phyloP scores from a whole-genome alignment of 1,140 invertebrate species.

The Trachymyrmex septentrionalis region DNA sequence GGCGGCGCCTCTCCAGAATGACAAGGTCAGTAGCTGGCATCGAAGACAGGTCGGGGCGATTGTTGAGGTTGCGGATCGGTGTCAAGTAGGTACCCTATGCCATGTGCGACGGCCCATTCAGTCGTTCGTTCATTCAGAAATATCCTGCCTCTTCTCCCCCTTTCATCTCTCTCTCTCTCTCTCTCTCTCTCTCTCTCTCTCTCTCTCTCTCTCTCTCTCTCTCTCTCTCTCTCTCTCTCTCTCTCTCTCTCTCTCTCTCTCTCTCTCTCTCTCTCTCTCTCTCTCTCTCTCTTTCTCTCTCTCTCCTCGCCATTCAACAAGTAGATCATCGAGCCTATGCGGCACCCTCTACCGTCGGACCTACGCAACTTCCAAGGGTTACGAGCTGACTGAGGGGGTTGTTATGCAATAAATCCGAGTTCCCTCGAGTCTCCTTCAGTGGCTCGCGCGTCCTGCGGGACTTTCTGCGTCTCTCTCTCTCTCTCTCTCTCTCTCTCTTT shows the following conservation, averaged over 20 bases:
- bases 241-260: constrained; percentile 22
- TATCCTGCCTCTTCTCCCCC: constrained; percentile 73
- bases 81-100: constrained; percentile 79
- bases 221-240: constrained; percentile 68
- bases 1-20: constrained; percentile 28
- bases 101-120: constrained; percentile 78
- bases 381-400: constrained; percentile 75
- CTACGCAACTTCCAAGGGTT: constrained; percentile 79
- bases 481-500: constrained; percentile 18
- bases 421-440: constrained; percentile 74
- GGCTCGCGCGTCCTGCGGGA: constrained; percentile 64
- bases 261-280: constrained; percentile 47
- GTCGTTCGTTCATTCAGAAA: constrained; percentile 79
- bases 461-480: constrained; percentile 25
- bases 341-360: constrained; percentile 77
- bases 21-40: constrained; percentile 57
- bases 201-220: constrained; percentile 56
- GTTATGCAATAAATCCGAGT: constrained; percentile 77
- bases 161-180: constrained; percentile 30
- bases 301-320: constrained; percentile 77
- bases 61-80: constrained; percentile 78
- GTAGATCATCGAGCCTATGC: constrained; percentile 80
- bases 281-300: constrained; percentile 52
- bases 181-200: constrained; percentile 43
- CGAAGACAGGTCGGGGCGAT: constrained; percentile 71